Percentiles rank a stretch among this genome's conserved stretches.
These are phyloP conservation scores for Petrolisthes manimaculis DNA, from an alignment of 2,888 invertebrate species.

Conservation along the genomic window DNA sequence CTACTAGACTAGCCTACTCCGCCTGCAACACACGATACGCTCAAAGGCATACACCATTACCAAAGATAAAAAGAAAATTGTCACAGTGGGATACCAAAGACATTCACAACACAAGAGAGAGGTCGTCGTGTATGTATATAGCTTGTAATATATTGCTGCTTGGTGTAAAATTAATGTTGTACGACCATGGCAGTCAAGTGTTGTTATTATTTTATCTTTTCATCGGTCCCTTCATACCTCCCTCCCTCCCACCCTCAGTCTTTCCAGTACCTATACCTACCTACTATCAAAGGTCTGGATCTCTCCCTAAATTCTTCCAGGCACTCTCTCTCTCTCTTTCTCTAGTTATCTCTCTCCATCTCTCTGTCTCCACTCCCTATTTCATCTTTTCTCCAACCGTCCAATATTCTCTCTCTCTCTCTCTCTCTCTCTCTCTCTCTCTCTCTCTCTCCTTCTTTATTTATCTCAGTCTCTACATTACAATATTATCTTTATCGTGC, in stretches of 20 bases:
- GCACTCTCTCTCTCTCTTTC: background rate
- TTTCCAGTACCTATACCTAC: background rate
- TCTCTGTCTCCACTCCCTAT: conserved; percentile 12
- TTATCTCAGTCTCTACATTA: conserved; percentile 7
- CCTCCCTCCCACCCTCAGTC: background rate
- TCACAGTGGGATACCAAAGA: too few relatives aligned
- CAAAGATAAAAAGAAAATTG: too few relatives aligned
- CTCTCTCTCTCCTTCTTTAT: background rate
- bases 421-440: conserved; percentile 34
- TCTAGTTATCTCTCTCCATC: background rate
- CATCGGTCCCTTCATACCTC: background rate
- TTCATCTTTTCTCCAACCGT: background rate
- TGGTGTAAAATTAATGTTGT: too few relatives aligned
- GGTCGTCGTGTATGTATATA: too few relatives aligned
- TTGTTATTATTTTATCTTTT: background rate
- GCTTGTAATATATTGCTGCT: too few relatives aligned
- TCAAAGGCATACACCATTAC: too few relatives aligned
- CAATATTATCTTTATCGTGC: background rate
- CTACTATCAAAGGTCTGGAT: background rate
- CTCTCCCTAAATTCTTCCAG: background rate
- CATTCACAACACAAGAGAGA: too few relatives aligned
- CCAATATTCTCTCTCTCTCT: background rate
- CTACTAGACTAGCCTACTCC: too few relatives aligned
- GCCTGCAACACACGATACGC: too few relatives aligned
- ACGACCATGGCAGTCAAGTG: background rate